Evolutionary conservation across 2,113 vertebrate species (phyloP).

Genomic region (Amphiprion percula): DNA sequence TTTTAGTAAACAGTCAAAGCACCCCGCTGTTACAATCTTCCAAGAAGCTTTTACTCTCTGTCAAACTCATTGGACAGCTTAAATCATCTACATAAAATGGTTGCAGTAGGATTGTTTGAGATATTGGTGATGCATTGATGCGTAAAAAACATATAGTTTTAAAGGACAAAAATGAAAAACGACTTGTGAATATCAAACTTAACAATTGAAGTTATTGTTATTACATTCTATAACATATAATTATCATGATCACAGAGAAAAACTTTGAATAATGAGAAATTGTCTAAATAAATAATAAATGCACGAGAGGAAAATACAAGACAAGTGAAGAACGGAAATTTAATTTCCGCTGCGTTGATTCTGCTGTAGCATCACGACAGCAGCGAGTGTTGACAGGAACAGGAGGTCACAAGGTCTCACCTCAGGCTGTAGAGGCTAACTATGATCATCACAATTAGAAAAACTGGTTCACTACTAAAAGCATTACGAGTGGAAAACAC

Average conservation of each 20-base stretch:
- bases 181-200: background rate
- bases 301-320: background rate
- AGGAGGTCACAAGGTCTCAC: background rate
- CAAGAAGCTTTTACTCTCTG: background rate
- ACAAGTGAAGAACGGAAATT: background rate
- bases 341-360: background rate
- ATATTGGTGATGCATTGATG: no score
- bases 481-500: background rate
- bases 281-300: background rate
- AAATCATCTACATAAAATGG: background rate
- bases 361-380: background rate
- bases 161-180: background rate
- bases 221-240: background rate
- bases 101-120: background rate
- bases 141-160: background rate
- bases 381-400: background rate
- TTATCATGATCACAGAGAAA: background rate
- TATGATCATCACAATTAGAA: background rate
- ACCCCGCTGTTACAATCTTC: background rate
- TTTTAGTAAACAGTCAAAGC: conserved; percentile 15
- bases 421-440: background rate
- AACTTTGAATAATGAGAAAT: background rate
- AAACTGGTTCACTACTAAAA: background rate
- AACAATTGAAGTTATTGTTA: background rate
- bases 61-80: background rate